Base-by-base conservation (phyloP, 2,888 invertebrate species). In the Osedax frankpressi region DNA sequence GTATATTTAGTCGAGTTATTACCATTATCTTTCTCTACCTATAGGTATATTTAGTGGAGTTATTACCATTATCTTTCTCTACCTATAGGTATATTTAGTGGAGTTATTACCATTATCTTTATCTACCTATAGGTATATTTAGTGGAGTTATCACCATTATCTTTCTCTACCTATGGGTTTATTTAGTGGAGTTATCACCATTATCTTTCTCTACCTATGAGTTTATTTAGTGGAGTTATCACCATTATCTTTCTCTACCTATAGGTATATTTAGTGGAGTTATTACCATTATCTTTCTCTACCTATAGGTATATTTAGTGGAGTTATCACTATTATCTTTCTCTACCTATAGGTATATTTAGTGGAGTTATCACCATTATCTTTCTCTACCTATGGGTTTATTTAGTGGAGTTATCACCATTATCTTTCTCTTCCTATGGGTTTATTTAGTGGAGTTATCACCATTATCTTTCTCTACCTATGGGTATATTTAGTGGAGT, bases 81-180 rank as follows among this genome's bases (percentile, higher is more conserved):
- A n/a, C n/a, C n/a, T n/a, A n/a, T n/a, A n/a, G n/a, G 87, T 87
- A 30, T 83, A 77, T 79, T 87, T 87, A 0, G 81, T 79, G n/a
- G n/a, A n/a, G n/a, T 19, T 44, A 6, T 44, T 19, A 11, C 44
- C 44, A 11, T 6, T 11, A 19, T 19, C 44, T 44, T 11, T 44
- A 6, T 44, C 44, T 44, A 11, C 19, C 44, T 44, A 6, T 11
- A 19, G 11, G 11, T 44, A 44, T 44, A 44, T 6, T 44, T 11
- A 44, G 19, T 19, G 44, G 6, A 19, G 44, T n/a, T n/a, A n/a
- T n/a, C n/a, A n/a, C n/a, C n/a, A n/a, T n/a, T n/a, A n/a, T n/a
- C n/a, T n/a, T n/a, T n/a, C n/a, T n/a, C n/a, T n/a, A n/a, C n/a
- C n/a, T n/a, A n/a, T n/a, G 76, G 77, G 87, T 87, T 30, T 83